Percentiles rank a stretch among this genome's conserved stretches.
These are phyloP conservation scores for Cosmorhoe ocellata DNA, from an alignment of 2,888 invertebrate genomes.

Conservation along the genomic window DNA sequence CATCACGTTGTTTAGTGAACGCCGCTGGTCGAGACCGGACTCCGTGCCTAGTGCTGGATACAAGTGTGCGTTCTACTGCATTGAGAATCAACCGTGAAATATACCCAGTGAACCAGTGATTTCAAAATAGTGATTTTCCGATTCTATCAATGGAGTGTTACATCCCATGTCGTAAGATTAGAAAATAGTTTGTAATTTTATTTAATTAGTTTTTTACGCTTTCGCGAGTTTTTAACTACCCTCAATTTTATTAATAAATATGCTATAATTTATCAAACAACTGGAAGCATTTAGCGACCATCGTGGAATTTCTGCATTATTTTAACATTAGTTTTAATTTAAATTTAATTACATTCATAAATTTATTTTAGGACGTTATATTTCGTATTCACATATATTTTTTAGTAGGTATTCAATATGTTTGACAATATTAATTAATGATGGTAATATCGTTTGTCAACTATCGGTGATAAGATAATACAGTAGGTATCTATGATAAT, in stretches of 20 bases:
- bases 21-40: slow-evolving; percentile 64
- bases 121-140: slow-evolving; percentile 63
- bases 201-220: background rate
- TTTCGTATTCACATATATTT: too few relatives aligned
- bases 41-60: slow-evolving; percentile 73
- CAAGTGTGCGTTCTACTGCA: slow-evolving; percentile 68
- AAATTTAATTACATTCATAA: too few relatives aligned
- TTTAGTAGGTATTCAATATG: too few relatives aligned
- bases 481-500: too few relatives aligned
- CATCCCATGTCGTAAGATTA: slow-evolving; percentile 72
- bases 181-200: slow-evolving; percentile 48
- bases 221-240: slow-evolving; percentile 15
- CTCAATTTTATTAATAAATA: background rate
- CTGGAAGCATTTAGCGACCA: too few relatives aligned
- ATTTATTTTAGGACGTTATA: too few relatives aligned
- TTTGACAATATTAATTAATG: too few relatives aligned
- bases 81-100: slow-evolving; percentile 63
- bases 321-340: too few relatives aligned
- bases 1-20: slow-evolving; percentile 76
- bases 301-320: too few relatives aligned
- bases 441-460: too few relatives aligned
- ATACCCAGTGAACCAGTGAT: slow-evolving; percentile 69
- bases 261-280: too few relatives aligned
- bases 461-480: too few relatives aligned
- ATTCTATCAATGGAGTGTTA: slow-evolving; percentile 66